Base-by-base conservation (phyloP, 1,140 invertebrate species). In the Sinonovacula constricta region DNA sequence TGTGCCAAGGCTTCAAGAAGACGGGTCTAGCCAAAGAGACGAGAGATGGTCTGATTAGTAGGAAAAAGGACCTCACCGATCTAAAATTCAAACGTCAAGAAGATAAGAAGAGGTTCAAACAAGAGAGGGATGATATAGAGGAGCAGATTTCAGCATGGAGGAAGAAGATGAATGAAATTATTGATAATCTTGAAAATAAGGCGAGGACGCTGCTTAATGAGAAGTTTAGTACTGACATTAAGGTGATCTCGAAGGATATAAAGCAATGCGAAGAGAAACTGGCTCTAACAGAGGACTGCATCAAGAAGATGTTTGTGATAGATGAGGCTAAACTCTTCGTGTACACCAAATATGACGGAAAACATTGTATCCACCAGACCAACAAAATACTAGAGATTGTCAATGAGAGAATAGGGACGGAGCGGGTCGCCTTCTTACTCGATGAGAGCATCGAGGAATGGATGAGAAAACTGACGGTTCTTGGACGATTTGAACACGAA, bases 401-500 rank as follows among this genome's bases (percentile, higher is more conserved):
- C 28, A 75, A 56, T 26, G 71, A 75, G 54, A 63, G 54, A 15
- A n/a, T 75, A 7, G 71, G 71, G 1, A 56, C 36, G 18, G 71
- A 75, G 24, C 49, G 18, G 4, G 60, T 75, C 4, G 49, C 54
- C 26, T 75, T 75, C n/a, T 65, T 49, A 36, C 56, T 65, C 24
- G 71, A 75, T 36, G 60, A 75, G 36, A 65, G 60, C 26, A 15
- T 75, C 4, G 59, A 56, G n/a, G 71, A 75, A 53, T 75, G 60
- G 71, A 39, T 75, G 0, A 62, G 49, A 15, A 75, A 54, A 4
- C 31, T 75, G 2, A 54, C 24, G 18, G 28, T 57, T n/a, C 24
- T 75, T 22, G 71, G 71, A 30, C 63, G 62, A 54, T 75, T 65
- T 51, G 71, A 75, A 14, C 71, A 75, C 49, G 71, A 75, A 26